phyloP scores from a whole-genome alignment of 2,797 vertebrate genomes.

The Melanotaenia trifasciata region DNA sequence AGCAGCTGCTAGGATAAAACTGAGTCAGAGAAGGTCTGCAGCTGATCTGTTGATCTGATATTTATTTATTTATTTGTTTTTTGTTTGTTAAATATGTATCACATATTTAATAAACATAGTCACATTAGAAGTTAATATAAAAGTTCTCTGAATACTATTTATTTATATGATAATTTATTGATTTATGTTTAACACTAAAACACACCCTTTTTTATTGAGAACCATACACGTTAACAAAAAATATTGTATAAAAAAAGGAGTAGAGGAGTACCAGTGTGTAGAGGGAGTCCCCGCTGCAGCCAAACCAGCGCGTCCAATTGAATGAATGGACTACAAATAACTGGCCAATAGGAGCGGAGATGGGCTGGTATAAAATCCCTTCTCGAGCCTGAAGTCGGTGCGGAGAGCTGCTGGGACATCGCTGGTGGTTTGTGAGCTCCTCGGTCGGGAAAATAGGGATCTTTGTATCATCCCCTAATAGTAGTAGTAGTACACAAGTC shows the following conservation, averaged over 20 bases:
- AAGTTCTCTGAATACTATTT: too few relatives aligned
- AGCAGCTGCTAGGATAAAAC: fast-evolving
- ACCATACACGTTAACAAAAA: too few relatives aligned
- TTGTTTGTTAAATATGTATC: too few relatives aligned
- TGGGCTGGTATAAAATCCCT: conserved; percentile 78
- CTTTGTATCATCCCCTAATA: conserved; percentile 79
- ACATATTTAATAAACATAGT: too few relatives aligned
- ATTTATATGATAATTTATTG: too few relatives aligned
- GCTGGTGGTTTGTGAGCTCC: neutral
- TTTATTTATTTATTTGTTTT: neutral
- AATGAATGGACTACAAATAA: conserved; percentile 91
- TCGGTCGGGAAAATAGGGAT: conserved; percentile 73
- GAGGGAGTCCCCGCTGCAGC: neutral
- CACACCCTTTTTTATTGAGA: too few relatives aligned
- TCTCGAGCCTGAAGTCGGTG: neutral
- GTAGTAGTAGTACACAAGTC: conserved; percentile 71
- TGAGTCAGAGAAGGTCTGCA: fast-evolving
- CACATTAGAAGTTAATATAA: too few relatives aligned
- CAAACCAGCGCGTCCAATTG: conserved; percentile 76
- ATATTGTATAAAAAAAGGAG: too few relatives aligned
- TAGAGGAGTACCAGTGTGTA: neutral
- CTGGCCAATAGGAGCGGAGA: conserved; percentile 84
- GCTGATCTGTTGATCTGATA: conserved; percentile 15
- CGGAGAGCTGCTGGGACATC: conserved; percentile 58
- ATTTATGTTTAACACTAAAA: too few relatives aligned